Base-by-base conservation (phyloP, 2,797 vertebrate species). In the Falco peregrinus region DNA sequence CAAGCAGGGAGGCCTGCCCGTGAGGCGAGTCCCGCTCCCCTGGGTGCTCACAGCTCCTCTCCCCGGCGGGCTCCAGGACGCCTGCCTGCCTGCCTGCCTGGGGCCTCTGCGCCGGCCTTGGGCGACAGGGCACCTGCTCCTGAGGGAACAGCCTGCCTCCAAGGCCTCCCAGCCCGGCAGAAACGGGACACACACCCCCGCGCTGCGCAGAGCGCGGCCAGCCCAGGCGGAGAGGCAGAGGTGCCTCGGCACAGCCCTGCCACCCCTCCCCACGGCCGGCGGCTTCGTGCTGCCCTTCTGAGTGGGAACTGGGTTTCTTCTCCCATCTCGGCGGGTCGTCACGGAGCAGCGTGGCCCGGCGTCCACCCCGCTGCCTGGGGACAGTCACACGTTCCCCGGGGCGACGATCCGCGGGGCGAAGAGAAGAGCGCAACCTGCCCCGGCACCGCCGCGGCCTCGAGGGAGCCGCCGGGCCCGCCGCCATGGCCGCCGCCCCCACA, bases 101-200 rank as follows among this genome's bases (percentile, higher is more conserved):
- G 17, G 17, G 43, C 43, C 43, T 45, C 43, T 45, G 43, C 43
- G 7, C 17, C 17, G 43, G 43, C 43, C 43, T 45, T 18, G 43
- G 39, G 41, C 13, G 10, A 5, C 25, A 2, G 5, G 17, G 13
- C 50, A 28, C 24, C 35, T 21, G 48, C 35, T 59, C 31, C 59
- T 1, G 13, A 6, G 39, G 13, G 21, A 45, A 18, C 25, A 16
- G 5, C 25, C 25, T 5, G 50, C 48, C 31, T 19, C 3, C 2
- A 22, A 19, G 25, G 16, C 47, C 21, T 10, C 50, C 15, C 50
- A 10, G 56, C 29, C 4, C 10, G 19, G 15, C 8, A 45, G 21
- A 51, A 45, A 21, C 1, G 7, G 10, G 5, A 16, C 10, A 1
- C 6, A 5, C 39, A 2, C 0, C 26, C 5, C 1, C 22, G 3